phyloP scores from a whole-genome alignment of 2,888 invertebrate genomes.

The Thymelicus acteon region DNA sequence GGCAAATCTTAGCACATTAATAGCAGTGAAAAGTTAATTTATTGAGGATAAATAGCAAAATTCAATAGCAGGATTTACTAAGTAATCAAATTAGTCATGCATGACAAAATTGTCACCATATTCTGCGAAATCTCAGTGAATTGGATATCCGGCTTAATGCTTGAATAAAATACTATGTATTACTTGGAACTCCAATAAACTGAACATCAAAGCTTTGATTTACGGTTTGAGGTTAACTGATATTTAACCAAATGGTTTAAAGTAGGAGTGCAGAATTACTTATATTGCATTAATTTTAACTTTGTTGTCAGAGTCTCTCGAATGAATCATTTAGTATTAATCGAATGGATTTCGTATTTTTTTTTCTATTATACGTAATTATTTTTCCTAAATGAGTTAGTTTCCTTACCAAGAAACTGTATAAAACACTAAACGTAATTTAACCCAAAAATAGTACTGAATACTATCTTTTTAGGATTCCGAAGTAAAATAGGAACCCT shows the following conservation, averaged over 20 bases:
- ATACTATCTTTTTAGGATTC: no score
- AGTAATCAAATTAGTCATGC: slow-evolving; percentile 24
- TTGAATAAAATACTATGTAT: not conserved
- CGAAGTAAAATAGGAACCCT: no score
- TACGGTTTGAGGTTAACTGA: not conserved
- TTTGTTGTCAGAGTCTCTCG: no score
- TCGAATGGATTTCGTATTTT: no score
- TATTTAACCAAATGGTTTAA: not conserved
- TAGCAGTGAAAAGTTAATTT: slow-evolving; percentile 39
- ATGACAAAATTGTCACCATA: slow-evolving; percentile 17
- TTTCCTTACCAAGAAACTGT: no score
- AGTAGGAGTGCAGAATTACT: not conserved
- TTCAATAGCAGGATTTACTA: not conserved
- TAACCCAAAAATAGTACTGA: no score
- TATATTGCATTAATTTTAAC: no score
- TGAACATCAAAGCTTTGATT: slow-evolving; percentile 5
- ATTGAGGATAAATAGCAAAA: slow-evolving; percentile 37
- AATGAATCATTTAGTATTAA: no score
- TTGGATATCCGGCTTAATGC: slow-evolving; percentile 18
- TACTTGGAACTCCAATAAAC: slow-evolving; percentile 2
- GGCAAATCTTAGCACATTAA: slow-evolving; percentile 37
- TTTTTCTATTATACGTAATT: no score
- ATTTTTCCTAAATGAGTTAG: no score
- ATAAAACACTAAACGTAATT: no score
- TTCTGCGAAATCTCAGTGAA: slow-evolving; percentile 8